Conservation (phyloP, 2,888 invertebrate species). For the Hypomecis atomaria region DNA sequence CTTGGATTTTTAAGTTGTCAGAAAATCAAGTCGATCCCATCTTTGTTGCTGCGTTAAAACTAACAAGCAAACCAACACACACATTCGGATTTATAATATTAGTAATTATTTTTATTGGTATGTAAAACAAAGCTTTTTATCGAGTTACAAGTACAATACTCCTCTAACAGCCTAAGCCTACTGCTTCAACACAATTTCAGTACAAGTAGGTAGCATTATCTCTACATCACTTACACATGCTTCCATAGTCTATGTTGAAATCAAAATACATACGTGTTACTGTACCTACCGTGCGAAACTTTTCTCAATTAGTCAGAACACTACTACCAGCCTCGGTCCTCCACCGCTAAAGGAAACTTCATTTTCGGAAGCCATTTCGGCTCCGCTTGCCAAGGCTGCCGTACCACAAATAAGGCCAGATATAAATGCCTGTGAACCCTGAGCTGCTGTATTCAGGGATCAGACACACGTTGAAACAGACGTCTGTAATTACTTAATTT, state of each 20-base stretch:
- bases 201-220: conserved; percentile 29
- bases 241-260: conserved; percentile 53
- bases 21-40: too few relatives aligned
- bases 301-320: conserved; percentile 69
- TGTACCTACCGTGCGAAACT: conserved; percentile 71
- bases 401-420: conserved; percentile 74
- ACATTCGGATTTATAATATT: too few relatives aligned
- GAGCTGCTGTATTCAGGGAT: conserved; percentile 71
- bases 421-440: conserved; percentile 79
- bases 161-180: too few relatives aligned
- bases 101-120: too few relatives aligned
- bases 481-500: conserved; percentile 44
- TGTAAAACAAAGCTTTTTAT: too few relatives aligned
- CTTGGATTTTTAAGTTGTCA: too few relatives aligned
- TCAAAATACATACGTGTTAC: conserved; percentile 64
- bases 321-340: conserved; percentile 42
- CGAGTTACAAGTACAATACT: too few relatives aligned
- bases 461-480: conserved; percentile 56
- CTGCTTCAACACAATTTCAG: conserved; percentile 19
- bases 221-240: conserved; percentile 25
- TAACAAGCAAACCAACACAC: too few relatives aligned
- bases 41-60: too few relatives aligned
- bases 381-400: conserved; percentile 69
- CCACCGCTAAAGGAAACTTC: conserved; percentile 67
- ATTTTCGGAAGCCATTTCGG: conserved; percentile 69